A percentile compares a stretch with the other conserved stretches of the same genome.
Conservation (phyloP, 2,113 vertebrate species). For the Ahaetulla prasina region DNA sequence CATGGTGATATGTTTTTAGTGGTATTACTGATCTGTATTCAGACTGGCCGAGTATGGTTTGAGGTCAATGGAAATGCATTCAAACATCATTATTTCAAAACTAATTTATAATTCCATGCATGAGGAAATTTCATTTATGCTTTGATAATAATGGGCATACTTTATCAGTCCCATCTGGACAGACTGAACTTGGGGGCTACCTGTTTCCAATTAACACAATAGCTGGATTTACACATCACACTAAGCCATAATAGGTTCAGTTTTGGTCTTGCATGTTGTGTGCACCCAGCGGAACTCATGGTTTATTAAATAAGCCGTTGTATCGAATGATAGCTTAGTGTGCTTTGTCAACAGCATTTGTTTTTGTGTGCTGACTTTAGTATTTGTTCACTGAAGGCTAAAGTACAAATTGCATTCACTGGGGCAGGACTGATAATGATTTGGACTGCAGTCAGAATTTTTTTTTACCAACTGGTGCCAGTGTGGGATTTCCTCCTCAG, state of each 20-base stretch:
- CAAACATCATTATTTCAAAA: not conserved
- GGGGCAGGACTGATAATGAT: not conserved
- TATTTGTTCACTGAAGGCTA: not conserved
- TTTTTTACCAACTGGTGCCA: not conserved
- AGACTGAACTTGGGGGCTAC: not conserved
- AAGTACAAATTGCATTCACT: not conserved
- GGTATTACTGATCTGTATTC: not conserved
- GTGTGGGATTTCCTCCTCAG: not conserved
- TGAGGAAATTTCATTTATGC: not conserved
- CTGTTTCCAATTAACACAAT: not conserved
- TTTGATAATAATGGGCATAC: not conserved
- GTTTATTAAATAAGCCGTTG: not conserved
- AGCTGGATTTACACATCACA: not conserved
- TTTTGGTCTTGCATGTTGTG: not conserved
- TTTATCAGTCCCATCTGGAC: not conserved
- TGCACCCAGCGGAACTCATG: not conserved
- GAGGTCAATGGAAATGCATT: not conserved
- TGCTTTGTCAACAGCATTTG: not conserved
- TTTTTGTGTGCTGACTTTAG: not conserved
- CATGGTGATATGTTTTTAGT: not conserved
- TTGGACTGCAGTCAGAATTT: not conserved
- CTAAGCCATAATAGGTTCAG: not conserved
- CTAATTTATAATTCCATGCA: not conserved
- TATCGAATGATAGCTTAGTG: not conserved
- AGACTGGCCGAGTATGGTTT: not conserved